Conservation (phyloP, 2,888 invertebrate genomes). For the Aleiodes leptofemur region DNA sequence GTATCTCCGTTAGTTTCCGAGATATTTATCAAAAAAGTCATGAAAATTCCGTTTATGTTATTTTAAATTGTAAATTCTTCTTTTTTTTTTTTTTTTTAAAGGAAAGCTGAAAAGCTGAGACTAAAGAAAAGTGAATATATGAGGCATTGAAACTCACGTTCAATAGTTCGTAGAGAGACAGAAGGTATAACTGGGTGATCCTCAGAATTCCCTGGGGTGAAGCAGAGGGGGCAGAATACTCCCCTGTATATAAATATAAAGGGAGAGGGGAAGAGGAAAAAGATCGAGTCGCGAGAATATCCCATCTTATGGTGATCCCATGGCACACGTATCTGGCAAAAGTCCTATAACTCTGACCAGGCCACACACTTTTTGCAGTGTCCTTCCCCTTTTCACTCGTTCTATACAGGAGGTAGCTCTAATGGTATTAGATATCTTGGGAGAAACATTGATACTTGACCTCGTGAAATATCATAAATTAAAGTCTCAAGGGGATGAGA, state of each 20-base stretch:
- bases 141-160: constrained; percentile 5
- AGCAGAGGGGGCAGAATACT: constrained; percentile 39
- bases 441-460: constrained; percentile 31
- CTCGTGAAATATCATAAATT: constrained; percentile 32
- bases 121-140: constrained; percentile 7
- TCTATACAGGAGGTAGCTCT: constrained; percentile 52
- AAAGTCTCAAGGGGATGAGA: neutral
- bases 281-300: constrained; percentile 64
- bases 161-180: neutral
- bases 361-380: constrained; percentile 60
- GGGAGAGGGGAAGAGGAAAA: constrained; percentile 10
- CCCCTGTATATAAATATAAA: constrained; percentile 17
- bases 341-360: constrained; percentile 67
- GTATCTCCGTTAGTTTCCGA: no score
- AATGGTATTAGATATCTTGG: constrained; percentile 69
- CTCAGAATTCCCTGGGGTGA: constrained; percentile 35
- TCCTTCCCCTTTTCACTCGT: constrained; percentile 41
- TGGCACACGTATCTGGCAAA: constrained; percentile 65
- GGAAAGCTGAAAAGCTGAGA: no score
- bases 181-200: constrained; percentile 36
- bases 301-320: constrained; percentile 75
- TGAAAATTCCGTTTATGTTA: no score
- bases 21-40: no score
- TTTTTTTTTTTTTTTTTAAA: no score
- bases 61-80: no score